Conservation (phyloP, 2,113 vertebrate genomes). For the Mastomys natalensis region DNA sequence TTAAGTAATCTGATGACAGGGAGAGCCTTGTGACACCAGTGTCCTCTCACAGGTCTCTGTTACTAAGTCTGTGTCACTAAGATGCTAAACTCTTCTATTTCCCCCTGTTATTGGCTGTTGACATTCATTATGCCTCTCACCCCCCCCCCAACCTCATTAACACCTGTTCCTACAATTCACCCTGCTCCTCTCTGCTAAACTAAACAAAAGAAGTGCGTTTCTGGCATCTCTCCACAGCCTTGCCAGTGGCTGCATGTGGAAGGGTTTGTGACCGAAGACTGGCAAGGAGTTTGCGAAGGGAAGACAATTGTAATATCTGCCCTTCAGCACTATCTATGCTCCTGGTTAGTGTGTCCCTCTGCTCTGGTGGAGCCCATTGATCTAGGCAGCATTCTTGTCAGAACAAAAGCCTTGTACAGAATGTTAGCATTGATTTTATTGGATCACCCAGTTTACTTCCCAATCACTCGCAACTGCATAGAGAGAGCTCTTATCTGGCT, state of each 20-base stretch:
- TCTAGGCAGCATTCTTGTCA: neutral
- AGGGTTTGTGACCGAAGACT: neutral
- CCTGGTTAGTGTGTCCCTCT: neutral
- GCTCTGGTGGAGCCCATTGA: neutral
- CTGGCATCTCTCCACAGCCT: neutral
- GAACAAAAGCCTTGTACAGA: neutral
- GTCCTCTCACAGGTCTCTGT: neutral
- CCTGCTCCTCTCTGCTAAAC: conserved; percentile 16
- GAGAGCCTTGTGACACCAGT: neutral
- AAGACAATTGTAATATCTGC: neutral
- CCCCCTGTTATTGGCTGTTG: neutral
- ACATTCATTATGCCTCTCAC: conserved; percentile 42
- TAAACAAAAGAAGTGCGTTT: conserved; percentile 7
- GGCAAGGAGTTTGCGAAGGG: neutral
- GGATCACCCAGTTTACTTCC: neutral
- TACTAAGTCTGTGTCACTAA: neutral
- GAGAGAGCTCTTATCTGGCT: neutral
- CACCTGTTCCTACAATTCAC: conserved; percentile 20
- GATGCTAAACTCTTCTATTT: neutral
- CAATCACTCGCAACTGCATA: neutral
- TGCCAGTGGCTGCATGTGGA: neutral
- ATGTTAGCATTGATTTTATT: neutral
- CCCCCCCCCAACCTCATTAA: conserved; percentile 41
- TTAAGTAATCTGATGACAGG: neutral
- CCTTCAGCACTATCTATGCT: neutral